These are phyloP conservation scores for Halocaridina rubra DNA, from an alignment of 2,888 invertebrate species.

Conservation along the genomic window DNA sequence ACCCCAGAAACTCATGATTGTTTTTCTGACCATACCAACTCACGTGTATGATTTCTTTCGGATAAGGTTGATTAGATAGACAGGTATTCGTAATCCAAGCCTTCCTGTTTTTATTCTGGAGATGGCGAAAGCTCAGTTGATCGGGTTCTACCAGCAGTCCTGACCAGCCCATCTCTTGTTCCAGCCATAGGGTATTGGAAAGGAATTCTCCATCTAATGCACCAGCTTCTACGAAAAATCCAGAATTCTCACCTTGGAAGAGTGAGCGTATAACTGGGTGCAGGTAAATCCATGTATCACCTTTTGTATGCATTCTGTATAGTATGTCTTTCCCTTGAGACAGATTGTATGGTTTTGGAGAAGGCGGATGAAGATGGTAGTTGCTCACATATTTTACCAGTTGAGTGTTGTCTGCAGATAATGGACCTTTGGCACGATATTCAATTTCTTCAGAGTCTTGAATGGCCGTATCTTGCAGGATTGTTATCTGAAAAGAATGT, in stretches of 20 bases:
- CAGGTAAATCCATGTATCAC: slow-evolving; percentile 14
- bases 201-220: slow-evolving; percentile 53
- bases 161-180: slow-evolving; percentile 19
- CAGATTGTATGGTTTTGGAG: slow-evolving; percentile 30
- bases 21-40: too few relatives aligned
- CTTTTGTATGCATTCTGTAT: not conserved
- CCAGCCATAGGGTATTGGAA: slow-evolving; percentile 50
- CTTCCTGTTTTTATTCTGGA: slow-evolving; percentile 70
- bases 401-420: not conserved
- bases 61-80: slow-evolving; percentile 68
- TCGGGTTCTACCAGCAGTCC: slow-evolving; percentile 42
- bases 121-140: slow-evolving; percentile 62
- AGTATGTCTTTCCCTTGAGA: not conserved
- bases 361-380: slow-evolving; percentile 17
- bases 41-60: too few relatives aligned
- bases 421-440: too few relatives aligned
- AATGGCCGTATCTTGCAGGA: too few relatives aligned
- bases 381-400: not conserved
- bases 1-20: too few relatives aligned
- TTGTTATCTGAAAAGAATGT: too few relatives aligned
- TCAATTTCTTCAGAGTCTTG: too few relatives aligned
- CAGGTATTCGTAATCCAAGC: slow-evolving; percentile 71
- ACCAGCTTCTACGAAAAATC: slow-evolving; percentile 54
- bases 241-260: not conserved
- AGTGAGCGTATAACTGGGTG: slow-evolving; percentile 4